Evolutionary conservation across 1,140 invertebrate genomes (phyloP), one percentile per base, ranked within the genome.

Genomic region (Harpegnathos saltator): DNA sequence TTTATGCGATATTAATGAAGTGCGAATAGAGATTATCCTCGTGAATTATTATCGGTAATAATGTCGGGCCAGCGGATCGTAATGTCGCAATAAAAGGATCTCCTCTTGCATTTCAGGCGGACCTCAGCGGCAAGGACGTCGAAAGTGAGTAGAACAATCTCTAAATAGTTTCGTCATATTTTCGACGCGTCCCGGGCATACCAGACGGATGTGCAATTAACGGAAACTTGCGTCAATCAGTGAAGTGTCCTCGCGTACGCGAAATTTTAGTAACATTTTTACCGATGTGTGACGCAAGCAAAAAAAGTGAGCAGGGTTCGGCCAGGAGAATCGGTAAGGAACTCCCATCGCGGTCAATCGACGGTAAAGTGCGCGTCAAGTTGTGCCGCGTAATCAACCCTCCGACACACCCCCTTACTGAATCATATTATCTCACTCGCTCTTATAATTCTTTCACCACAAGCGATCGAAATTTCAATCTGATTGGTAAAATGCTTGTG

Each of bases 51-150:
- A 9, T 1, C 29, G 5, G 38, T 44, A 44, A 11, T 44, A 33
- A 7, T 9, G 4, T 44, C 38, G 11, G 52, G 5, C 17, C 44
- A 24, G 29, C 14, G 0, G 29, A 63, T n/a, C 29, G 22, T 29
- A 68, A 54, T 17, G 7, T n/a, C 29, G 14, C 48, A 58, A 48
- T 29, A 1, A 59, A 58, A 33, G 19, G 73, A 33, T 66, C 38
- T 73, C 84, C 77, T 81, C 86, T 81, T 88, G 24, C 73, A 84
- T 95, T 96, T 92, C 95, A 97, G 96, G 96, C 96, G 93, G 96
- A 97, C 94, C 95, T 97, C 90, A 95, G 95, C 92, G 95, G 96
- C 92, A 96, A 95, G 94, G 96, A 97, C 92, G 93, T 97, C 91
- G 96, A 97, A 95, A 96, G 96, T 97, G 94, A 97, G 96, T 97